Evolutionary conservation across 2,797 vertebrate genomes (phyloP).

Genomic region (Cyclura pinguis): DNA sequence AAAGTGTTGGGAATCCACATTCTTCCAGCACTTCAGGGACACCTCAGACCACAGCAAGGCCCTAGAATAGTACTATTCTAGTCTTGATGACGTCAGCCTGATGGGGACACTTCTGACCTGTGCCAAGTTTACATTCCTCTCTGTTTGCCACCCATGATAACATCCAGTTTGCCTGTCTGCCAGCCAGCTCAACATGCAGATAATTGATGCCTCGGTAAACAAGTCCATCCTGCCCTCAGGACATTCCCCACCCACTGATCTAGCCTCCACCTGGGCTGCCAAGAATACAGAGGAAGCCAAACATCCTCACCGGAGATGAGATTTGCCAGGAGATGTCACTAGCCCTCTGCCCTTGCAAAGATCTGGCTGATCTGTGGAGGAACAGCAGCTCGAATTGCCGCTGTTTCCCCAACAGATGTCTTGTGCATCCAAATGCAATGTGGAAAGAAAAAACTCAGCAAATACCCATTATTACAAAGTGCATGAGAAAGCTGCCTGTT

Average conservation of each 20-base stretch:
- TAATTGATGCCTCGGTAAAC: constrained; percentile 67
- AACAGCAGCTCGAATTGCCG: neutral
- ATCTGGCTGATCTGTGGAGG: neutral
- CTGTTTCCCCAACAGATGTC: neutral
- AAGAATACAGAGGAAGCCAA: constrained; percentile 12
- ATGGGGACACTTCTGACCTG: constrained; percentile 46
- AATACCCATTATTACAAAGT: neutral
- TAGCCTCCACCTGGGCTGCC: constrained; percentile 3
- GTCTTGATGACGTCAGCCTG: constrained; percentile 43
- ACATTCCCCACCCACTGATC: constrained; percentile 31
- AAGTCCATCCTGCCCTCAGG: constrained; percentile 65
- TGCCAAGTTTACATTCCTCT: constrained; percentile 70
- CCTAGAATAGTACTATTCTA: neutral
- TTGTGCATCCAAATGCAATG: neutral
- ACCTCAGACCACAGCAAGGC: neutral
- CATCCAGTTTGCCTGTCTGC: constrained; percentile 24
- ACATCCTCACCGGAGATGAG: constrained; percentile 8
- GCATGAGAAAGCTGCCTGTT: neutral
- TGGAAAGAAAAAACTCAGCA: neutral
- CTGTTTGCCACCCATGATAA: constrained; percentile 49
- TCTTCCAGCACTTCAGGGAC: neutral
- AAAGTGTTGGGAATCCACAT: neutral
- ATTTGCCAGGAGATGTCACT: constrained; percentile 1
- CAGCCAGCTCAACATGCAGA: constrained; percentile 52
- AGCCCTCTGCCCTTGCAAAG: neutral